phyloP scores from a whole-genome alignment of 2,113 vertebrate genomes.

The Bubo scandiacus region DNA sequence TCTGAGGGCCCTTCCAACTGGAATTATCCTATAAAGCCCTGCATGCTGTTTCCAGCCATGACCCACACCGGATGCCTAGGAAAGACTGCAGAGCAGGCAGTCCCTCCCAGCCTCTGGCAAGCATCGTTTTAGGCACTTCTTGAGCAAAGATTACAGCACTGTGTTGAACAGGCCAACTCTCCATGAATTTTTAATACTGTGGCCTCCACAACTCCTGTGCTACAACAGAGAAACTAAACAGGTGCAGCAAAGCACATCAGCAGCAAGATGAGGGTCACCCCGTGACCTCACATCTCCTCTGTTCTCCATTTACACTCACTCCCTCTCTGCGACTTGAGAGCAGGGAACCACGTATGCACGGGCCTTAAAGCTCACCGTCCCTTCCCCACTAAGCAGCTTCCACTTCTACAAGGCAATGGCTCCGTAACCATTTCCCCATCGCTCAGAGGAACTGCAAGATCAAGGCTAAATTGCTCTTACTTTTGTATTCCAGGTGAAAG shows the following conservation, averaged over 20 bases:
- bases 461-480: conserved; percentile 74
- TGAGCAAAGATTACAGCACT: not conserved
- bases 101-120: not conserved
- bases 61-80: not conserved
- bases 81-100: not conserved
- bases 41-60: not conserved
- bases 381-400: not conserved
- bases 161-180: not conserved
- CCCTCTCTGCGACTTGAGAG: not conserved
- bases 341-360: fast-evolving
- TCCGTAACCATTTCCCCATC: not conserved
- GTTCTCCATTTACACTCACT: fast-evolving
- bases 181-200: not conserved
- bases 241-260: not conserved
- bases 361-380: not conserved
- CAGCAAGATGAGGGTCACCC: not conserved
- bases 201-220: not conserved
- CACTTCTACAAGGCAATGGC: not conserved
- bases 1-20: not conserved
- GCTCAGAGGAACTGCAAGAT: not conserved
- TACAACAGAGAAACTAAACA: not conserved
- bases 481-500: conserved; percentile 98
- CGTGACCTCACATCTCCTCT: not conserved
- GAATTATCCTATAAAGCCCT: not conserved
- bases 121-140: not conserved